phyloP scores from a whole-genome alignment of 2,888 invertebrate species.

The Athripsodes cinereus region DNA sequence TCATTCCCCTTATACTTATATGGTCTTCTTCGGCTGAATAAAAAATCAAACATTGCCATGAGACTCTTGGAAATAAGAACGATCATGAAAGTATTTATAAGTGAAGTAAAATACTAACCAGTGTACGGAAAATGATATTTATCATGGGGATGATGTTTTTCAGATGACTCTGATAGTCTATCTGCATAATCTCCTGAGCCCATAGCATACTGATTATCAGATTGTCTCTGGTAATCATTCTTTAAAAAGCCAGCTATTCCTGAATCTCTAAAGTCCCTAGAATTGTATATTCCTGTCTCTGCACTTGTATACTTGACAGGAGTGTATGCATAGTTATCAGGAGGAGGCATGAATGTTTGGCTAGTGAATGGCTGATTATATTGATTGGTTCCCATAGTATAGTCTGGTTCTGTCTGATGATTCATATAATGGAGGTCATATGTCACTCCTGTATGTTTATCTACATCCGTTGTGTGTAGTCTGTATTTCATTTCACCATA shows the following conservation, averaged over 20 bases:
- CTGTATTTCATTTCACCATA: conserved; percentile 45
- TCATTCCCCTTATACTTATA: conserved; percentile 41
- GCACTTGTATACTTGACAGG: conserved; percentile 39
- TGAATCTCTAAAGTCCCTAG: conserved; percentile 45
- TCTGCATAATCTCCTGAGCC: conserved; percentile 51
- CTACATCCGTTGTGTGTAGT: conserved; percentile 37
- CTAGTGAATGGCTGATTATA: conserved; percentile 48
- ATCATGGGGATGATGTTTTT: conserved; percentile 66
- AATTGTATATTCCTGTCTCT: conserved; percentile 40
- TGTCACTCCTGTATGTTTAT: conserved; percentile 40
- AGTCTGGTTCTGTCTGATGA: conserved; percentile 45
- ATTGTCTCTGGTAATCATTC: conserved; percentile 48
- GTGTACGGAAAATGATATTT: conserved; percentile 83
- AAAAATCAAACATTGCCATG: not conserved
- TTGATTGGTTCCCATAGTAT: conserved; percentile 43
- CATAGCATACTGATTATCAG: conserved; percentile 42
- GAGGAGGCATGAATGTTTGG: conserved; percentile 43
- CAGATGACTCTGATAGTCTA: conserved; percentile 63
- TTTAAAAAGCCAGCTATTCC: conserved; percentile 49
- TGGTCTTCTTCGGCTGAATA: conserved; percentile 71
- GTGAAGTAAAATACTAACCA: conserved; percentile 38
- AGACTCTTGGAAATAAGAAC: no score
- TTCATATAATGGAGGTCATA: conserved; percentile 47
- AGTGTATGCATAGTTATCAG: conserved; percentile 48
- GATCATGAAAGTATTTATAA: not conserved